Evolutionary conservation across 2,797 vertebrate species (phyloP), one percentile per base, ranked within the genome.

Genomic region (Chelidonichthys spinosus): DNA sequence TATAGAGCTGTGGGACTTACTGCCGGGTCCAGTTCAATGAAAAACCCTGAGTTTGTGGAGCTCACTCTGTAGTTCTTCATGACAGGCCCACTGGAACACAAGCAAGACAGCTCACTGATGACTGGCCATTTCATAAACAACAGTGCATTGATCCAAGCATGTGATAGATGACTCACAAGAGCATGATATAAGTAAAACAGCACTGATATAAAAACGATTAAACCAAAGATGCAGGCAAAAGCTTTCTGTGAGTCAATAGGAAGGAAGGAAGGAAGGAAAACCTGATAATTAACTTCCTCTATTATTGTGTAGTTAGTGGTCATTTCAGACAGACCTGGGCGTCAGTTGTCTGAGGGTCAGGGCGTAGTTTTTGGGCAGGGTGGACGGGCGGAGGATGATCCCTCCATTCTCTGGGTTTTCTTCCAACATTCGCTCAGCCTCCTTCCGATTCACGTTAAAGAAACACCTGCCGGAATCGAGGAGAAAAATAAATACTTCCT

Each of bases 301-400:
- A 25, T 25, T 25, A 25, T 18, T 44, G 18, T 39, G 40, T 42
- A 17, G 40, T 32, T 18, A 15, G n/a, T 50, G 6, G 33, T 69
- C 14, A n/a, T 60, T 61, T 47, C 13, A 60, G 40, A 4, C 77
- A 35, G 59, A 94, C 93, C 90, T 92, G 60, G 44, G 0, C 5
- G 5, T 69, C 25, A 7, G 8, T 4, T 89, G 90, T 81, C 92
- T 90, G 49, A 95, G 69, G 18, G 95, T 95, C 79, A 96, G 54
- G 46, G 96, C 94, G 0, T 94, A 96, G 88, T 90, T 95, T 69
- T 90, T 90, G 58, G 81, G 62, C 67, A 93, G 71, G 7, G 92
- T 90, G 14, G 95, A 92, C 0, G 96, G 96, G 5, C 96, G 94
- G 50, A 97, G 84, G 76, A 97, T 95, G 87, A 96, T 89, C 75